A percentile compares a stretch with the other conserved stretches of the same genome.
These are phyloP conservation scores for Austrofundulus limnaeus DNA, from an alignment of 2,113 vertebrate species.

Conservation along the genomic window DNA sequence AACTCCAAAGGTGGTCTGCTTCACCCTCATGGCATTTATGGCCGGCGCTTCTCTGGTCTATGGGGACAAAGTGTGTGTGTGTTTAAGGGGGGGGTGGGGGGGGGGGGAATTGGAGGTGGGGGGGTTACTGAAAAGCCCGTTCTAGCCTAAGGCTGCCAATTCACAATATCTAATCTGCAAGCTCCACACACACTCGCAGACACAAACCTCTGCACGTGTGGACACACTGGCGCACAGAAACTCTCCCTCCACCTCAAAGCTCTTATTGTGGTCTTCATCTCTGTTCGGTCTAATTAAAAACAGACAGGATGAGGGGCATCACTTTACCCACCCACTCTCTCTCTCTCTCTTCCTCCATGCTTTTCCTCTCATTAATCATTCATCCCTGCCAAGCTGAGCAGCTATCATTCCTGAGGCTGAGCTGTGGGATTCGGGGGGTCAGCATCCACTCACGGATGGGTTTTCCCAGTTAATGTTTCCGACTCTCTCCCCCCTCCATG, in stretches of 20 bases:
- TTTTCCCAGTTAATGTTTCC: conserved; percentile 16
- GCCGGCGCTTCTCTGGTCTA: conserved; percentile 52
- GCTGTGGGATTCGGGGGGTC: conserved; percentile 44
- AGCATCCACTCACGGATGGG: conserved; percentile 23
- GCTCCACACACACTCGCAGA: conserved; percentile 28
- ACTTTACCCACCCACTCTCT: conserved; percentile 46
- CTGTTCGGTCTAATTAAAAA: conserved; percentile 67
- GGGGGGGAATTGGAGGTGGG: conserved; percentile 33
- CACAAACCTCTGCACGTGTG: conserved; percentile 50
- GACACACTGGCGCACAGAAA: conserved; percentile 45
- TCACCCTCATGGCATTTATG: conserved; percentile 60
- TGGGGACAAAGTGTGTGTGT: conserved; percentile 38
- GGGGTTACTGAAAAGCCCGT: conserved; percentile 40
- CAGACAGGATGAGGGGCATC: conserved; percentile 66
- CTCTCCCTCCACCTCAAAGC: conserved; percentile 54
- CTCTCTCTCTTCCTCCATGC: conserved; percentile 55
- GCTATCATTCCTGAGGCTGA: conserved; percentile 42
- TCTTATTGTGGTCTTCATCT: conserved; percentile 57
- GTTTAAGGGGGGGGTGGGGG: conserved; percentile 1
- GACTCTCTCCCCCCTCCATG: too few species aligned
- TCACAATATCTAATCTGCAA: conserved; percentile 66
- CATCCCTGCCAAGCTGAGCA: conserved; percentile 51
- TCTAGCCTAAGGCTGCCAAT: conserved; percentile 49
- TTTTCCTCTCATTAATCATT: conserved; percentile 67
- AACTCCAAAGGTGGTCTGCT: conserved; percentile 68